These are phyloP conservation scores for Enteromius treurensis DNA, from an alignment of 2,797 vertebrate species.

Conservation along the genomic window DNA sequence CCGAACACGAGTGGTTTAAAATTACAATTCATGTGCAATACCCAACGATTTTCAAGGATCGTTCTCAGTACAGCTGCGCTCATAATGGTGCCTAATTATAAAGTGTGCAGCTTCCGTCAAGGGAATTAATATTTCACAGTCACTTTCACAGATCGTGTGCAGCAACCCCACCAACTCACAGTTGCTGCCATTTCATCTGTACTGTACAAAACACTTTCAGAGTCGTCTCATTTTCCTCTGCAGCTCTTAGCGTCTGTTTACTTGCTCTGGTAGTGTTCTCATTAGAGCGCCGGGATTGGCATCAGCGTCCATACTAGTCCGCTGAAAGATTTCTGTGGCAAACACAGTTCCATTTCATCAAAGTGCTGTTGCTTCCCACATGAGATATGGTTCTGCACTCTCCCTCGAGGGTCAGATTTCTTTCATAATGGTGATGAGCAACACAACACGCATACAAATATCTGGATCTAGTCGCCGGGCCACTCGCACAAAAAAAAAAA, in stretches of 20 bases:
- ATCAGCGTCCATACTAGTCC: constrained; percentile 61
- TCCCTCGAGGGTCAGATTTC: constrained; percentile 73
- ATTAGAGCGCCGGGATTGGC: constrained; percentile 64
- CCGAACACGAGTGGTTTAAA: background rate
- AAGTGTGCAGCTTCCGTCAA: constrained; percentile 17
- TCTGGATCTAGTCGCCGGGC: constrained; percentile 47
- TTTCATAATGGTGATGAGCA: constrained; percentile 71
- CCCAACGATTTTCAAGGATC: background rate
- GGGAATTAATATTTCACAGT: constrained; percentile 46
- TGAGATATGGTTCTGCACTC: constrained; percentile 23
- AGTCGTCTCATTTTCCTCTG: constrained; percentile 37
- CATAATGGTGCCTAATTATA: constrained; percentile 35
- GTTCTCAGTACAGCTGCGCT: constrained; percentile 28
- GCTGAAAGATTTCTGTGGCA: constrained; percentile 68
- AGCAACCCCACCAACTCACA: constrained; percentile 20
- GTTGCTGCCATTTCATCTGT: constrained; percentile 3
- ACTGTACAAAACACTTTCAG: constrained; percentile 30
- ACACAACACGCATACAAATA: constrained; percentile 56
- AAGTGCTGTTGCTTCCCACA: constrained; percentile 58
- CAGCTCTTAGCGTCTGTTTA: constrained; percentile 51
- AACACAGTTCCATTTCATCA: constrained; percentile 76
- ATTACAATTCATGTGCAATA: constrained; percentile 10
- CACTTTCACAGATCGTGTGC: constrained; percentile 39
- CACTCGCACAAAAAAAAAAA: constrained; percentile 14
- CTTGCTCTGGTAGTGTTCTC: constrained; percentile 67